phyloP scores from a whole-genome alignment of 1,140 invertebrate species.

The Eulimnadia texana region DNA sequence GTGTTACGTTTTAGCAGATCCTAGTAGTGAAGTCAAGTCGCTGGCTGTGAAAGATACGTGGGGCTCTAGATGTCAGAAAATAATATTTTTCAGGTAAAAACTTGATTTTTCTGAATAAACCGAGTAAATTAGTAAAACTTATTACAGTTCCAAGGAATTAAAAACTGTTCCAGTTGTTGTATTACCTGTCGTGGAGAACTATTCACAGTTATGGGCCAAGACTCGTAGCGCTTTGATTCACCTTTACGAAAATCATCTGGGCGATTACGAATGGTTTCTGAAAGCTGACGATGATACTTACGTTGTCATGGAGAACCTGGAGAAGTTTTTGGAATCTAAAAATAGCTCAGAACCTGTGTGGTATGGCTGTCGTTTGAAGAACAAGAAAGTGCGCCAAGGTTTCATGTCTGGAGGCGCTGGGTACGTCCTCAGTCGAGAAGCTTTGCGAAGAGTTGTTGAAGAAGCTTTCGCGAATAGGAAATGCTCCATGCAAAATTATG shows the following conservation, averaged over 20 bases:
- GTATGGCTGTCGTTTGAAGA: slow-evolving; percentile 23
- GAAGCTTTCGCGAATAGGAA: slow-evolving; percentile 22
- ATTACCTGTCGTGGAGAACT: slow-evolving; percentile 10
- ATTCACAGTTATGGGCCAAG: slow-evolving; percentile 22
- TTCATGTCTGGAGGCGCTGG: slow-evolving; percentile 36
- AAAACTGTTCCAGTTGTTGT: neutral
- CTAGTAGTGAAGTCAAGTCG: neutral
- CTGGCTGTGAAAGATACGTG: neutral
- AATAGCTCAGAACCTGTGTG: slow-evolving; percentile 19
- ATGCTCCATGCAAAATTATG: neutral
- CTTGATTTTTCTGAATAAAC: too few species aligned
- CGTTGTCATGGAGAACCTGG: slow-evolving; percentile 28
- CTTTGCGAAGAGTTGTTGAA: slow-evolving; percentile 21
- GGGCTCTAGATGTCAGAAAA: neutral
- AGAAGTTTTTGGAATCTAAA: slow-evolving; percentile 23
- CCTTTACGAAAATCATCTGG: slow-evolving; percentile 18
- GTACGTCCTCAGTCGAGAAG: slow-evolving; percentile 24
- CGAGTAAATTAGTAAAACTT: neutral
- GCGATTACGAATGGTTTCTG: slow-evolving; percentile 19
- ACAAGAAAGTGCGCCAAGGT: slow-evolving; percentile 22
- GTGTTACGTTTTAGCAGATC: neutral
- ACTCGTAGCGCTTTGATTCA: slow-evolving; percentile 20
- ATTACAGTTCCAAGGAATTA: neutral
- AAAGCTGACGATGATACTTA: slow-evolving; percentile 29
- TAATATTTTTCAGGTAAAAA: neutral